These are phyloP conservation scores for Drusus annulatus DNA, from an alignment of 1,140 invertebrate species.

Conservation along the genomic window DNA sequence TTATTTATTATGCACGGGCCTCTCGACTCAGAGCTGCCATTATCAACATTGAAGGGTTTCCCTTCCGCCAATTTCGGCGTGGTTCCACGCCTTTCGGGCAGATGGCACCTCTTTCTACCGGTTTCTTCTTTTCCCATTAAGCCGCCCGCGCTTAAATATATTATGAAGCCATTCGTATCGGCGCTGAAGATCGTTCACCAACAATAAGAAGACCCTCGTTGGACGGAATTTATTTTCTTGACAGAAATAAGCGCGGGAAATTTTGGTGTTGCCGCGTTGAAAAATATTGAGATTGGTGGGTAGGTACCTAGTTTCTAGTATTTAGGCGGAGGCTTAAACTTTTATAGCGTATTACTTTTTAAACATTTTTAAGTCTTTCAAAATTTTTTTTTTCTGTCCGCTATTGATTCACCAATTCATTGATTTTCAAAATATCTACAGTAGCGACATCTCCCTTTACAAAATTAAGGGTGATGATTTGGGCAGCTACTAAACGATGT, in stretches of 20 bases:
- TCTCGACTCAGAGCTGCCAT: background rate
- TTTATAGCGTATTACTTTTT: too few relatives aligned
- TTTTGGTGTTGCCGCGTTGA: background rate
- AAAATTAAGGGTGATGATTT: too few relatives aligned
- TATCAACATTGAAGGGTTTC: constrained; percentile 32
- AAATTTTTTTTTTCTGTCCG: too few relatives aligned
- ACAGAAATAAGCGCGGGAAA: constrained; percentile 17
- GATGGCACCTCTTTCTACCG: background rate
- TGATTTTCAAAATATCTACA: too few relatives aligned
- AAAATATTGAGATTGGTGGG: background rate
- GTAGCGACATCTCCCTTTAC: too few relatives aligned
- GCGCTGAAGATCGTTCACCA: constrained; percentile 21
- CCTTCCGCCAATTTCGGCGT: constrained; percentile 15
- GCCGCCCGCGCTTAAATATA: background rate
- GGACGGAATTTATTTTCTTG: constrained; percentile 13
- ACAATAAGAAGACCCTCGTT: constrained; percentile 18
- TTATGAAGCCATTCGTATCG: constrained; percentile 30
- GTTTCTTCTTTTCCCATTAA: background rate
- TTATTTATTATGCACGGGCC: constrained; percentile 16
- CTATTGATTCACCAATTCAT: too few relatives aligned
- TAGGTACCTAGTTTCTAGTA: too few relatives aligned
- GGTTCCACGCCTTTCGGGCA: background rate
- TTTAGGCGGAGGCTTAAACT: too few relatives aligned
- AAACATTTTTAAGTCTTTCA: too few relatives aligned
- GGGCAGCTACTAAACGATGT: too few relatives aligned